phyloP scores from a whole-genome alignment of 2,888 invertebrate genomes.

The Atethmia centrago region DNA sequence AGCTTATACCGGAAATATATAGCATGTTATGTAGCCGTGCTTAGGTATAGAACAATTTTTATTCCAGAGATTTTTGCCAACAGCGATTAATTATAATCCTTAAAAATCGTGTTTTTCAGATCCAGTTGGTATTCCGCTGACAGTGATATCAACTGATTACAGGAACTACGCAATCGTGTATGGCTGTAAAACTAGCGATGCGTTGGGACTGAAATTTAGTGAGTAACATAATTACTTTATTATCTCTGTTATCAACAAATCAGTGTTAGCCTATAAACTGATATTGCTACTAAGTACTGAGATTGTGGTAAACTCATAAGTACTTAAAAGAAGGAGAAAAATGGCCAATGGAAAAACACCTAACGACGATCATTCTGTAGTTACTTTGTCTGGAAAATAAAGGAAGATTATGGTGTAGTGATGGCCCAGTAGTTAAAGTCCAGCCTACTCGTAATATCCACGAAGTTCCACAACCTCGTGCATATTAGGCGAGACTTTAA shows the following conservation, averaged over 20 bases:
- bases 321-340: not conserved
- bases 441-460: no score
- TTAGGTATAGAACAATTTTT: not conserved
- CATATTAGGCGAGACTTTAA: no score
- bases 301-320: not conserved
- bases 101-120: constrained; percentile 72
- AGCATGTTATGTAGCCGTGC: no score
- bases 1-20: no score
- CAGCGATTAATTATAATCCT: not conserved
- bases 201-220: constrained; percentile 81
- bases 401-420: not conserved
- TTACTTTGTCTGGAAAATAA: not conserved
- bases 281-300: not conserved
- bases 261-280: not conserved
- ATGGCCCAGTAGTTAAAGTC: no score
- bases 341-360: not conserved
- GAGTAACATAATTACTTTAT: constrained; percentile 65
- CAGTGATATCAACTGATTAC: constrained; percentile 83
- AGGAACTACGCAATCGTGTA: constrained; percentile 82
- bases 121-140: constrained; percentile 83
- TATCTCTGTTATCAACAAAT: not conserved
- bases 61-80: not conserved
- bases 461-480: no score
- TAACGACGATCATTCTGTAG: not conserved
- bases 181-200: constrained; percentile 78